Percentiles rank a stretch among this genome's conserved stretches.
These are phyloP conservation scores for Ridgeia piscesae DNA, from an alignment of 1,140 invertebrate species.

Conservation along the genomic window DNA sequence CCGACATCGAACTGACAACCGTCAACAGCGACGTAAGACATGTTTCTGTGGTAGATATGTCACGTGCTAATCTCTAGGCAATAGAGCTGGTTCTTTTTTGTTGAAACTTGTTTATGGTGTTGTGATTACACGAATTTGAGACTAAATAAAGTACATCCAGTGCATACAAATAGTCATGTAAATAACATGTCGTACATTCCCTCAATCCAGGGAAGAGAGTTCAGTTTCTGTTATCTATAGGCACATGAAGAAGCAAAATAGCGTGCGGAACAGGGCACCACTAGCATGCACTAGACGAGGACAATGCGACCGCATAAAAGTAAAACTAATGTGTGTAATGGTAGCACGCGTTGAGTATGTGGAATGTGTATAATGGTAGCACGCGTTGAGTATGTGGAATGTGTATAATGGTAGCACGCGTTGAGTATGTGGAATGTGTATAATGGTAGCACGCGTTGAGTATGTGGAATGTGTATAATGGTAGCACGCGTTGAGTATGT, in stretches of 20 bases:
- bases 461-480: too few relatives aligned
- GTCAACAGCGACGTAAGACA: neutral
- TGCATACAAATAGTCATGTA: too few relatives aligned
- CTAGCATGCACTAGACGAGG: neutral
- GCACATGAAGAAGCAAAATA: neutral
- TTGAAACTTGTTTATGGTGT: neutral
- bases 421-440: neutral
- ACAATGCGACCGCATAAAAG: neutral
- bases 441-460: too few relatives aligned
- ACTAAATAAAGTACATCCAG: too few relatives aligned
- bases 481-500: neutral
- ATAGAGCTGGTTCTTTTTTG: neutral
- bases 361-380: slow-evolving; percentile 6
- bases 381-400: too few relatives aligned
- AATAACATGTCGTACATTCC: too few relatives aligned
- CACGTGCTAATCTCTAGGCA: neutral
- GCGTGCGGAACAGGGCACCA: neutral
- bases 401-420: too few relatives aligned
- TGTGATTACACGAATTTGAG: neutral
- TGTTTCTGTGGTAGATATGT: neutral
- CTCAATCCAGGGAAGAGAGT: too few relatives aligned
- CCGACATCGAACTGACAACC: neutral
- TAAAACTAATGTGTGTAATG: neutral
- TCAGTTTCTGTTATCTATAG: too few relatives aligned
- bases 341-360: too few relatives aligned